Conservation (phyloP, 2,888 invertebrate genomes). For the Seira sanloemensis region DNA sequence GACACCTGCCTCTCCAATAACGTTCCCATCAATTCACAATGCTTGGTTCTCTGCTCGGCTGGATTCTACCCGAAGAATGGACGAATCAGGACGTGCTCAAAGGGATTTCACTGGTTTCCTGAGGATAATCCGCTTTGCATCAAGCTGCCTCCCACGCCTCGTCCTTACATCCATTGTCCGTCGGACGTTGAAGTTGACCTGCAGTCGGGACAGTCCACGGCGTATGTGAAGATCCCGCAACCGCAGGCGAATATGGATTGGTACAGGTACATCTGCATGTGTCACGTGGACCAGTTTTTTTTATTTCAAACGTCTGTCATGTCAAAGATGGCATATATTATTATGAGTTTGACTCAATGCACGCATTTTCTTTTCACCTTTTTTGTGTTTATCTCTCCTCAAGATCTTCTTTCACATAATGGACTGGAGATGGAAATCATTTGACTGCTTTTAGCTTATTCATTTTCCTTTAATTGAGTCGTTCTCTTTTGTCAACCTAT, state of each 20-base stretch:
- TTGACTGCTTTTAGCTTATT: not conserved
- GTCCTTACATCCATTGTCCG: constrained; percentile 82
- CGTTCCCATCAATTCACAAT: constrained; percentile 76
- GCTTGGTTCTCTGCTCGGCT: constrained; percentile 72
- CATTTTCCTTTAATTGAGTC: not conserved
- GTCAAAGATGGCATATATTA: not conserved
- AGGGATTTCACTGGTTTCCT: constrained; percentile 72
- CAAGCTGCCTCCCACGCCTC: constrained; percentile 74
- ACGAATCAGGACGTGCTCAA: constrained; percentile 72
- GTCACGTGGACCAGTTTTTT: not conserved
- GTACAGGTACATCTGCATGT: constrained; percentile 77
- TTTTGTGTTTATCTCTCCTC: not conserved
- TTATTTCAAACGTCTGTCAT: not conserved
- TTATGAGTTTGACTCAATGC: not conserved
- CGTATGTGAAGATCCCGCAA: constrained; percentile 78
- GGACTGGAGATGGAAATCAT: not conserved
- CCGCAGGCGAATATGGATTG: constrained; percentile 82
- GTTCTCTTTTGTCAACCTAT: not conserved
- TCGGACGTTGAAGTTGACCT: constrained; percentile 80
- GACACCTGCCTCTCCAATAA: constrained; percentile 77
- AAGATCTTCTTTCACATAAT: not conserved
- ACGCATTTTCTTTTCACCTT: not conserved
- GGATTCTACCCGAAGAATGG: constrained; percentile 74
- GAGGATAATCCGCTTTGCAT: constrained; percentile 74
- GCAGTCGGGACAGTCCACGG: constrained; percentile 77